Evolutionary conservation across 2,888 invertebrate genomes (phyloP).

Genomic region (Nectonema munidae): DNA sequence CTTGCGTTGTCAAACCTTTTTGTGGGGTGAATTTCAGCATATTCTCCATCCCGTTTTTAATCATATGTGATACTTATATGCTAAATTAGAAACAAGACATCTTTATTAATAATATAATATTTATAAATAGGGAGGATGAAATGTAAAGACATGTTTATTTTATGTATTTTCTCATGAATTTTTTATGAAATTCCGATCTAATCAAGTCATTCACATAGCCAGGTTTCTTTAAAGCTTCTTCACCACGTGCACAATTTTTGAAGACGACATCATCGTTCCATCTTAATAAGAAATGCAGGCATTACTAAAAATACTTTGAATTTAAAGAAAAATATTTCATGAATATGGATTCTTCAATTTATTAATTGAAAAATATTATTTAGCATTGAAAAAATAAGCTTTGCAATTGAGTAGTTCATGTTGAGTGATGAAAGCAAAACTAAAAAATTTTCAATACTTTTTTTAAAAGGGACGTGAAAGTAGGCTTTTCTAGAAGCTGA

Average conservation of each 20-base stretch:
- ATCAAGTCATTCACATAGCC: conserved; percentile 88
- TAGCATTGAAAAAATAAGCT: not conserved
- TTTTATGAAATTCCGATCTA: conserved; percentile 86
- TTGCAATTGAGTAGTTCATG: not conserved
- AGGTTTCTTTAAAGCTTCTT: conserved; percentile 42
- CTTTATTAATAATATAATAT: no score
- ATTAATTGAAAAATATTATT: not conserved
- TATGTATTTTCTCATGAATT: conserved; percentile 99
- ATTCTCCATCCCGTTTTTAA: no score
- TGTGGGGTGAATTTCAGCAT: no score
- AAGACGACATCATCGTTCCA: conserved; percentile 99
- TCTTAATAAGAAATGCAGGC: conserved; percentile 24
- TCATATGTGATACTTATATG: no score
- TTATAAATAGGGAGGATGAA: no score
- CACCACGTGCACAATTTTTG: conserved; percentile 87
- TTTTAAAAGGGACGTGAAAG: no score
- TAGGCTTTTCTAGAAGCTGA: no score
- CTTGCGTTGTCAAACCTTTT: no score
- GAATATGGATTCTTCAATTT: not conserved
- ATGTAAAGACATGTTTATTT: conserved; percentile 33
- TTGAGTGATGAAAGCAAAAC: not conserved
- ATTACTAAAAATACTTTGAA: not conserved
- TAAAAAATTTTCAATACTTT: no score
- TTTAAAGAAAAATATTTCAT: not conserved
- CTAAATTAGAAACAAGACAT: no score